Conservation (phyloP, 2,888 invertebrate genomes). For the Harpalus rubripes region DNA sequence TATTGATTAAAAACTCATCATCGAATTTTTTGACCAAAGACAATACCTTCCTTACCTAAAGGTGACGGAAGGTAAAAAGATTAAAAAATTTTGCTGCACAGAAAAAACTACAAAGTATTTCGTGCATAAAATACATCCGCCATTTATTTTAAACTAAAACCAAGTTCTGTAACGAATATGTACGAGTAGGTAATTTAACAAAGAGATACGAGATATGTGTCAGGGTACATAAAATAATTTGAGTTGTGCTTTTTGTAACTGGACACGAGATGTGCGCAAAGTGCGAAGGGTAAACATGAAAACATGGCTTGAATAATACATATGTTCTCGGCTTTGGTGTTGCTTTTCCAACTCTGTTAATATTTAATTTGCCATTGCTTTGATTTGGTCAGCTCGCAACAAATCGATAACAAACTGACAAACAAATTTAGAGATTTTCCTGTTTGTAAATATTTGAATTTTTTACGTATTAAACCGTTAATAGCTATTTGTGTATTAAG, state of each 20-base stretch:
- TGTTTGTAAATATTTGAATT: neutral
- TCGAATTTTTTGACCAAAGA: too few relatives aligned
- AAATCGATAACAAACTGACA: neutral
- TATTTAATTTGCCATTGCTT: conserved; percentile 37
- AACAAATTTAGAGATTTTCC: neutral
- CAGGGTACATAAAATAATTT: conserved; percentile 13
- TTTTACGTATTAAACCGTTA: neutral
- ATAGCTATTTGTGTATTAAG: too few relatives aligned
- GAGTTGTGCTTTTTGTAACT: conserved; percentile 3
- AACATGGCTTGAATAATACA: conserved; percentile 30
- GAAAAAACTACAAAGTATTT: too few relatives aligned
- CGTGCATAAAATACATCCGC: neutral
- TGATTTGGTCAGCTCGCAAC: conserved; percentile 1
- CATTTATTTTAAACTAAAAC: neutral
- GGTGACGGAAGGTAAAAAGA: too few relatives aligned
- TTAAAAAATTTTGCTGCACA: too few relatives aligned
- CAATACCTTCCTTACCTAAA: too few relatives aligned
- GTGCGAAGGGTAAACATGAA: too few relatives aligned
- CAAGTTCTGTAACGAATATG: neutral
- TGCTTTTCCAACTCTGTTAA: conserved; percentile 22
- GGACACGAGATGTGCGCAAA: neutral
- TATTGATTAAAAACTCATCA: too few relatives aligned
- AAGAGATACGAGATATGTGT: neutral
- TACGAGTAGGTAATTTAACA: conserved; percentile 18
- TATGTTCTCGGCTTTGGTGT: neutral